phyloP scores from a whole-genome alignment of 2,797 vertebrate genomes.

The Tachyglossus aculeatus region DNA sequence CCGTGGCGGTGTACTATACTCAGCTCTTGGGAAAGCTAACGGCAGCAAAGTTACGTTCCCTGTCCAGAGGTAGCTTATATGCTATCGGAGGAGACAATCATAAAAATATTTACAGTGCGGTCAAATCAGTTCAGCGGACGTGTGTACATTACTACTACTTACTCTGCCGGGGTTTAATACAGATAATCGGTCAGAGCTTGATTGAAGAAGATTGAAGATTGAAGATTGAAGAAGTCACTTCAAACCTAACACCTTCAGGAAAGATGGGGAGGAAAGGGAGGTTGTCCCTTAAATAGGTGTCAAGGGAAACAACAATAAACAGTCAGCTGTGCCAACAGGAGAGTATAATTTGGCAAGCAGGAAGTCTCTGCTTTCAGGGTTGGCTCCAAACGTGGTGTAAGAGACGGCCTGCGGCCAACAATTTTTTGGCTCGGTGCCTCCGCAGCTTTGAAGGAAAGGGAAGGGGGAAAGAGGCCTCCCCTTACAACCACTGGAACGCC shows the following conservation, averaged over 20 bases:
- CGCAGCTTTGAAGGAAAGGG: constrained; percentile 3
- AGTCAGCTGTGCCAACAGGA: not conserved
- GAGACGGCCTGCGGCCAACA: not conserved
- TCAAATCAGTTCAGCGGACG: too few species aligned
- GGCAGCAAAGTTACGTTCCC: too few species aligned
- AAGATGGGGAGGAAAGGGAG: not conserved
- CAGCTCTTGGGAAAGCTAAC: too few species aligned
- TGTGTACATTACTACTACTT: too few species aligned
- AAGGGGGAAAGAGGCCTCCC: not conserved
- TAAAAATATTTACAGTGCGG: too few species aligned
- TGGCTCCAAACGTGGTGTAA: not conserved
- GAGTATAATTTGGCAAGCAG: not conserved
- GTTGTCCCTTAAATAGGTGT: not conserved
- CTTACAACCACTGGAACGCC: not conserved
- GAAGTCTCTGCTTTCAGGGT: not conserved
- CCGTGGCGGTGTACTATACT: too few species aligned
- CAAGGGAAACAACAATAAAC: too few species aligned
- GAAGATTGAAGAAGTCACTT: not conserved
- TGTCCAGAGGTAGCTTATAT: too few species aligned
- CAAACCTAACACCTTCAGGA: not conserved
- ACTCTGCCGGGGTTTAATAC: not conserved
- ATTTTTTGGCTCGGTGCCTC: not conserved
- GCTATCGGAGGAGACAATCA: too few species aligned
- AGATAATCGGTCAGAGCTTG: not conserved
- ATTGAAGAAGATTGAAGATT: not conserved